These are phyloP conservation scores for Diprion similis DNA, from an alignment of 1,140 invertebrate genomes.

Conservation along the genomic window DNA sequence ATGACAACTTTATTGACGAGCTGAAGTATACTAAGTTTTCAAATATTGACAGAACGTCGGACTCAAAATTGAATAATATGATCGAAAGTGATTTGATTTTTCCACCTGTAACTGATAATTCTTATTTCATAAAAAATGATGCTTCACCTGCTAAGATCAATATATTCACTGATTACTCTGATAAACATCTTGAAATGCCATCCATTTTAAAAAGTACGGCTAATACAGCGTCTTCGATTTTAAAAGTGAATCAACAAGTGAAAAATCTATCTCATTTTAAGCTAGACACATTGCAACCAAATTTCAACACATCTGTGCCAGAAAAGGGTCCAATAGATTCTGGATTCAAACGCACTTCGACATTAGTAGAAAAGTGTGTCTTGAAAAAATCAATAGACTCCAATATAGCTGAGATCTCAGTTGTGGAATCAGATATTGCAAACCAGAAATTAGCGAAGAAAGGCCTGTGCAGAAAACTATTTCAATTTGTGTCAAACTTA, in stretches of 20 bases:
- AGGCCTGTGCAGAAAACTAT: not conserved
- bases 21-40: not conserved
- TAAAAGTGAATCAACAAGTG: not conserved
- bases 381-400: not conserved
- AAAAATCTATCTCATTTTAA: not conserved
- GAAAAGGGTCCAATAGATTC: not conserved
- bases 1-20: not conserved
- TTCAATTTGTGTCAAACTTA: constrained; percentile 1
- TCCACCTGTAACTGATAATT: not conserved
- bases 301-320: not conserved
- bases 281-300: not conserved
- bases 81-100: not conserved
- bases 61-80: not conserved
- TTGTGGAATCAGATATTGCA: not conserved
- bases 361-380: not conserved
- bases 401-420: not conserved
- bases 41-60: not conserved
- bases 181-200: not conserved
- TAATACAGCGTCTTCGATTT: not conserved
- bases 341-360: not conserved
- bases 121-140: constrained; percentile 1
- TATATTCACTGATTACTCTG: not conserved
- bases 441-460: not conserved
- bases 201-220: not conserved
- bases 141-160: not conserved